Conservation (phyloP, 2,888 invertebrate species). For the Ganaspis brasiliensis region DNA sequence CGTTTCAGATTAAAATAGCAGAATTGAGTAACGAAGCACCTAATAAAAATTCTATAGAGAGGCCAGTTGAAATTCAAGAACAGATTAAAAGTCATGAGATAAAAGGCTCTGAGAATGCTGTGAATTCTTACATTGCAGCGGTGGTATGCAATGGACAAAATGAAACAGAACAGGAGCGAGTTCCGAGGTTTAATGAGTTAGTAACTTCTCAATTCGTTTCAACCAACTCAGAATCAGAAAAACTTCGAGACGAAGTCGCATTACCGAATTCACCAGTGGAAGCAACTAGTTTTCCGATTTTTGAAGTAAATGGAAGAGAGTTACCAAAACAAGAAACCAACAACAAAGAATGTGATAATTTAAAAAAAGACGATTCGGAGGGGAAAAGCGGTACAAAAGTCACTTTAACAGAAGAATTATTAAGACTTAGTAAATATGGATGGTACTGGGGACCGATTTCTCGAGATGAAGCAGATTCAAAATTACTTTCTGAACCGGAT, state of each 20-base stretch:
- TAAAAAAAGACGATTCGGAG: constrained; percentile 18
- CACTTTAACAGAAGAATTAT: constrained; percentile 69
- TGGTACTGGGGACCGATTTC: constrained; percentile 94
- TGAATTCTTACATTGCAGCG: constrained; percentile 26
- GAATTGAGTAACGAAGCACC: constrained; percentile 19
- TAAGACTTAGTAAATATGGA: constrained; percentile 80
- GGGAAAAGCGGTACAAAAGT: constrained; percentile 61
- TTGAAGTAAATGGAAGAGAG: background rate
- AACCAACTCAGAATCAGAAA: background rate
- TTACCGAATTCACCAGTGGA: background rate
- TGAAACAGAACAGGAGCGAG: background rate
- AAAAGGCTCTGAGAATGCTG: constrained; percentile 17
- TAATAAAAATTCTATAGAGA: background rate
- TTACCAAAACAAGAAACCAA: constrained; percentile 8
- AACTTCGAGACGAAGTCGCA: background rate
- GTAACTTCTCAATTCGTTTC: background rate
- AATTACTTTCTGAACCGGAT: constrained; percentile 86
- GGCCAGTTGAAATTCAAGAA: background rate
- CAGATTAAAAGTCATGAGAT: background rate
- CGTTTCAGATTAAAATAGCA: background rate
- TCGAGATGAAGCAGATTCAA: constrained; percentile 87
- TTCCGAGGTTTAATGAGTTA: constrained; percentile 3
- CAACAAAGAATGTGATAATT: constrained; percentile 10
- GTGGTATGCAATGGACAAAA: constrained; percentile 13
- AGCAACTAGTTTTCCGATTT: background rate